These are phyloP conservation scores for Adelges cooleyi DNA, from an alignment of 1,140 invertebrate species.

Conservation along the genomic window DNA sequence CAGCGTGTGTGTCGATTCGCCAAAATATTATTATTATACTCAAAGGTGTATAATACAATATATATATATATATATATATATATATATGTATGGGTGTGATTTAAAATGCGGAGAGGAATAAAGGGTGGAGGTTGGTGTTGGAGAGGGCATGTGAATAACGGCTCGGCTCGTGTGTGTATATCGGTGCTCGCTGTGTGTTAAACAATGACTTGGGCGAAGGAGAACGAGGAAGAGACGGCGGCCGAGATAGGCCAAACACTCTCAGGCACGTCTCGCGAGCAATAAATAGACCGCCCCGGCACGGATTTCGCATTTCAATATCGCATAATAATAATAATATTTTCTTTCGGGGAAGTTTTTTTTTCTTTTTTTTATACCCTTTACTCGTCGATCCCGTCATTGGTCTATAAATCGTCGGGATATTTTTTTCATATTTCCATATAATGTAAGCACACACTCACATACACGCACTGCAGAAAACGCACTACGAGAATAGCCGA, in stretches of 20 bases:
- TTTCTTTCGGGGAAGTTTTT: too few species aligned
- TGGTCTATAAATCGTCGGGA: not conserved
- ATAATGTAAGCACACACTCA: too few species aligned
- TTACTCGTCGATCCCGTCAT: too few species aligned
- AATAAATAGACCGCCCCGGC: constrained; percentile 21
- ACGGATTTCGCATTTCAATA: constrained; percentile 27
- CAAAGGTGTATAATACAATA: too few species aligned
- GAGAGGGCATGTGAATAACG: constrained; percentile 3
- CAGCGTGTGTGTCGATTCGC: not conserved
- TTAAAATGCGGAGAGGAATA: too few species aligned
- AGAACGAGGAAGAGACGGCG: too few species aligned
- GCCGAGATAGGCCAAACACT: constrained; percentile 2
- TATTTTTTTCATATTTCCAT: not conserved
- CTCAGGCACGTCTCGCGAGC: constrained; percentile 1
- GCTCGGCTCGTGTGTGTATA: not conserved
- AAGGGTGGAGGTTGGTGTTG: too few species aligned
- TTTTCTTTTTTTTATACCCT: too few species aligned
- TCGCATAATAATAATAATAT: not conserved
- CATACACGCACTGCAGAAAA: too few species aligned
- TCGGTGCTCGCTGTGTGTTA: not conserved
- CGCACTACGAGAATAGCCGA: too few species aligned
- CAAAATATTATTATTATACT: constrained; percentile 12
- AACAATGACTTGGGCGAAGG: constrained; percentile 14
- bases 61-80: too few species aligned
- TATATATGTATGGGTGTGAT: too few species aligned